A percentile compares a stretch with the other conserved stretches of the same genome.
Evolutionary conservation across 2,113 vertebrate genomes (phyloP).

Genomic region (Neolamprologus tretocephalus): DNA sequence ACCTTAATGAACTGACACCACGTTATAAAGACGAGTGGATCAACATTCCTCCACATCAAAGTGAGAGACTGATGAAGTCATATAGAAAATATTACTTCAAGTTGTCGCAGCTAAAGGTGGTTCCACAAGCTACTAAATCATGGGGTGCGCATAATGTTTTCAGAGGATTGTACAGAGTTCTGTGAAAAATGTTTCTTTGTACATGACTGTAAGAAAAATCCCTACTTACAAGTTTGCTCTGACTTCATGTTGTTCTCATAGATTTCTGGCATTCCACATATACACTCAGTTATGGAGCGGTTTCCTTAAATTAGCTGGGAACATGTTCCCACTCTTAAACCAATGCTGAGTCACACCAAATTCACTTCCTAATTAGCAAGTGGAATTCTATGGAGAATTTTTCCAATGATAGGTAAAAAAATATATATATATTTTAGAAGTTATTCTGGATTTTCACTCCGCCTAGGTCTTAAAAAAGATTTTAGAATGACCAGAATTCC

Average conservation of each 20-base stretch:
- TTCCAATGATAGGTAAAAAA: neutral
- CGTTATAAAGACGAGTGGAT: neutral
- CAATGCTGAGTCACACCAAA: neutral
- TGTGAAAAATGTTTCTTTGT: rapidly evolving
- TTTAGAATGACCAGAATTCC: neutral
- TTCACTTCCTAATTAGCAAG: neutral
- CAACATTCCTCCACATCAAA: neutral
- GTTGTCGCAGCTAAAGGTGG: neutral
- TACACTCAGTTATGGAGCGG: neutral
- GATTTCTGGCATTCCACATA: neutral
- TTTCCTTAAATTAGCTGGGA: neutral
- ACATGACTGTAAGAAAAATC: neutral
- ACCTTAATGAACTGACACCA: neutral
- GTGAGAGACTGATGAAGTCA: neutral
- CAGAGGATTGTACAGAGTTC: neutral
- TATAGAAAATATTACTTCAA: neutral
- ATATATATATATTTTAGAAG: neutral
- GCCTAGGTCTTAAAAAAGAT: neutral
- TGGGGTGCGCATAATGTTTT: neutral
- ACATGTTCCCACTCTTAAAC: neutral
- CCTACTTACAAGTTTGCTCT: neutral
- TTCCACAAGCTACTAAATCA: neutral
- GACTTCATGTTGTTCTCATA: neutral
- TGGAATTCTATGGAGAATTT: neutral
- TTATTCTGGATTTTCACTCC: neutral